Conservation (phyloP, 2,797 vertebrate species). For the Threskiornis aethiopicus region DNA sequence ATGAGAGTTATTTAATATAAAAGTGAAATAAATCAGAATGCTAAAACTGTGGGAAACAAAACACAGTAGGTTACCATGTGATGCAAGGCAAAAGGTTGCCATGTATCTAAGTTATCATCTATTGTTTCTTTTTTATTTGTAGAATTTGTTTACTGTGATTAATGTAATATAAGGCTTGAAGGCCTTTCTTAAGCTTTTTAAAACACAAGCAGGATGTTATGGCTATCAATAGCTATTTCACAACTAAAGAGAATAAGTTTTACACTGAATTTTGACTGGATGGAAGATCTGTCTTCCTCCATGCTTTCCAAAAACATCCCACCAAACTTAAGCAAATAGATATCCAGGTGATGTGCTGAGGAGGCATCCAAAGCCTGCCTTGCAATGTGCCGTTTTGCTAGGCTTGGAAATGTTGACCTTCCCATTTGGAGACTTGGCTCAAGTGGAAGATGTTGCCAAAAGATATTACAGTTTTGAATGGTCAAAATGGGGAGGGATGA, state of each 20-base stretch:
- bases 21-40: neutral
- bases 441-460: neutral
- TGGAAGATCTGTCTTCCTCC: neutral
- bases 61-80: neutral
- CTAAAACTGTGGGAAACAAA: neutral
- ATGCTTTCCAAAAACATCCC: neutral
- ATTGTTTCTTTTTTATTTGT: neutral
- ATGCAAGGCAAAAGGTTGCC: neutral
- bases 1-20: neutral
- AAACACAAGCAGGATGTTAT: neutral
- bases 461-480: neutral
- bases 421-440: neutral
- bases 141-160: neutral
- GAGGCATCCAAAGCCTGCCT: neutral
- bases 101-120: neutral
- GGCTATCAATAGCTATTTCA: neutral
- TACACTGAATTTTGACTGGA: neutral
- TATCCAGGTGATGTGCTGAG: neutral
- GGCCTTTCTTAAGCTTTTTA: neutral
- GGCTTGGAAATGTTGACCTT: neutral
- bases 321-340: neutral
- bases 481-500: neutral
- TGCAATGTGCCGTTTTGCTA: neutral
- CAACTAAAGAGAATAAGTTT: neutral
- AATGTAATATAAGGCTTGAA: neutral